Percentiles rank a stretch among this genome's conserved stretches.
Evolutionary conservation across 2,797 vertebrate species (phyloP).

Genomic region (Cuculus canorus): DNA sequence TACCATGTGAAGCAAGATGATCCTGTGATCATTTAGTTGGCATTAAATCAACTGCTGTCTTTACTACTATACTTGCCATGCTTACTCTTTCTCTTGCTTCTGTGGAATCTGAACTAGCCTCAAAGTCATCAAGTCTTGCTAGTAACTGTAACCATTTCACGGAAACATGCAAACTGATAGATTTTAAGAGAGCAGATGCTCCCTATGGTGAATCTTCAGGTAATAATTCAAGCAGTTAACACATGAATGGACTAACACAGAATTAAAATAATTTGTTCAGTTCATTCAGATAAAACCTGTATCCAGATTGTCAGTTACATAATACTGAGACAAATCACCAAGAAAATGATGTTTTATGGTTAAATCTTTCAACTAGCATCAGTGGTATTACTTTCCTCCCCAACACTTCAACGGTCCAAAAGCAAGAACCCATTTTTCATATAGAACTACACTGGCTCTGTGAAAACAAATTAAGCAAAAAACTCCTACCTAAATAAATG

Average conservation of each 20-base stretch:
- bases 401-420: background rate
- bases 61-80: background rate
- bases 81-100: background rate
- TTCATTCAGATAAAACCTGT: constrained; percentile 3
- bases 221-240: constrained; percentile 17
- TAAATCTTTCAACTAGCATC: background rate
- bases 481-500: constrained; percentile 87
- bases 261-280: background rate
- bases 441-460: background rate
- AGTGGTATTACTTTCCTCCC: background rate
- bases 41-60: background rate
- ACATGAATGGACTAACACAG: background rate
- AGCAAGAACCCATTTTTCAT: background rate
- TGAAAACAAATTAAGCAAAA: background rate
- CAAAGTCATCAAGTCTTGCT: background rate
- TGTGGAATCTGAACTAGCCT: background rate
- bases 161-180: background rate
- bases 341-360: background rate
- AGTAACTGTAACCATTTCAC: background rate
- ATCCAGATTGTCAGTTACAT: constrained; percentile 12
- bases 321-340: background rate
- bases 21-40: background rate
- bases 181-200: background rate
- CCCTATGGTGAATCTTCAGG: background rate
- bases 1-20: background rate